Base-by-base conservation (phyloP, 2,113 vertebrate genomes). In the Pteruthius melanotis region DNA sequence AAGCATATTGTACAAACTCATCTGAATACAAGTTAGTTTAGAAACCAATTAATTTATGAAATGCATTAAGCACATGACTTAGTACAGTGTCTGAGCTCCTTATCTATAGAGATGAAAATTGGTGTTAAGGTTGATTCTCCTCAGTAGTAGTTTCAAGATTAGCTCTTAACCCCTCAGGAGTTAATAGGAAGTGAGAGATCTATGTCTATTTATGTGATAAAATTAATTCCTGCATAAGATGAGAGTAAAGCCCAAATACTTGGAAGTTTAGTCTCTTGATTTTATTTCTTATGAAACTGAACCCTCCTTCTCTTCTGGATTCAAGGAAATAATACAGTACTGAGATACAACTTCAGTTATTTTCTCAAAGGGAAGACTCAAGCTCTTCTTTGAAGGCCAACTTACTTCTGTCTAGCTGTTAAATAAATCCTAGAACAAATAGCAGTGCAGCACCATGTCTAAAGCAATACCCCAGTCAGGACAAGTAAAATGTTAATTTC, bases 351-450 rank as follows among this genome's bases (percentile, higher is more conserved):
- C n/a, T 71, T 83, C 54, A 74, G 52, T 64, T 65, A 39, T 95
- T 89, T 89, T 93, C 87, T 96, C 83, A 84, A 68, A 88, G 78
- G 83, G 71, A 90, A 76, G 49, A 82, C 75, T 64, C 64, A 45
- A 61, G 28, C 33, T 80, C 21, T 63, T 94, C 70, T 66, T 89
- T 64, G 78, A 72, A 95, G 54, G 61, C 83, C 71, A 77, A 17
- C 76, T 95, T 83, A 85, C 68, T 75, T 83, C 82, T 92, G 3
- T 75, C 54, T 72, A 72, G 37, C 83, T 68, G 80, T 92, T 93
- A 83, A 91, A 89, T 87, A 89, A 95, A 83, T 95, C 54, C 92
- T 26, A 53, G 94, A 96, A 89, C 89, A 88, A 97, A 86, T 69
- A 91, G 84, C 70, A 70, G 35, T 57, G 39, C 42, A 60, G 69